Evolutionary conservation across 2,797 vertebrate genomes (phyloP).

Genomic region (Arnoldichthys spilopterus): DNA sequence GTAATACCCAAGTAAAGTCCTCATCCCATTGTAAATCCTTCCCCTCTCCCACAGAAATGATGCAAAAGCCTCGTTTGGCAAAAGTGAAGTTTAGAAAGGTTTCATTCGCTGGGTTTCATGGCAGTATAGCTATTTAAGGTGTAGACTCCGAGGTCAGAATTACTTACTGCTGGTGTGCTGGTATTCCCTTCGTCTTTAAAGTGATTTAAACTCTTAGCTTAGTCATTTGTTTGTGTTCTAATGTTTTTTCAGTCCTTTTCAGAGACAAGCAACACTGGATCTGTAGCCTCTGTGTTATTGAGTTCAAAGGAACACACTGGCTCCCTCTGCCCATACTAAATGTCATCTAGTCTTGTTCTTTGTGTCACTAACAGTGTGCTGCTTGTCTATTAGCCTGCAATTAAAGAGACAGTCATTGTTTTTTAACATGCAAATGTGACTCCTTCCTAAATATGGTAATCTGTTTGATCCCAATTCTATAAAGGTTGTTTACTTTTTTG

Average conservation of each 20-base stretch:
- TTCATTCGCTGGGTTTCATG: neutral
- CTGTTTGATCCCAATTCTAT: neutral
- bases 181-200: neutral
- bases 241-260: neutral
- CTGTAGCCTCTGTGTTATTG: conserved; percentile 5
- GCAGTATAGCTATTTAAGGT: neutral
- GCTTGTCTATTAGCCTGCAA: neutral
- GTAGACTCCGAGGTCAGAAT: conserved; percentile 5
- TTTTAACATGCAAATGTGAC: neutral
- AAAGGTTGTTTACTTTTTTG: neutral
- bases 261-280: neutral
- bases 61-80: neutral
- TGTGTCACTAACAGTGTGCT: neutral
- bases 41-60: conserved; percentile 3
- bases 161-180: neutral
- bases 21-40: conserved; percentile 28
- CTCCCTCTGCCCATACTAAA: conserved; percentile 4
- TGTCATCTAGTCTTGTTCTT: neutral
- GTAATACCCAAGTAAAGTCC: conserved; percentile 9
- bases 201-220: neutral
- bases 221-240: neutral
- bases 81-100: conserved; percentile 1
- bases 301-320: neutral
- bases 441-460: neutral
- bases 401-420: neutral